Base-by-base conservation (phyloP, 2,113 vertebrate genomes). In the Apaloderma vittatum region DNA sequence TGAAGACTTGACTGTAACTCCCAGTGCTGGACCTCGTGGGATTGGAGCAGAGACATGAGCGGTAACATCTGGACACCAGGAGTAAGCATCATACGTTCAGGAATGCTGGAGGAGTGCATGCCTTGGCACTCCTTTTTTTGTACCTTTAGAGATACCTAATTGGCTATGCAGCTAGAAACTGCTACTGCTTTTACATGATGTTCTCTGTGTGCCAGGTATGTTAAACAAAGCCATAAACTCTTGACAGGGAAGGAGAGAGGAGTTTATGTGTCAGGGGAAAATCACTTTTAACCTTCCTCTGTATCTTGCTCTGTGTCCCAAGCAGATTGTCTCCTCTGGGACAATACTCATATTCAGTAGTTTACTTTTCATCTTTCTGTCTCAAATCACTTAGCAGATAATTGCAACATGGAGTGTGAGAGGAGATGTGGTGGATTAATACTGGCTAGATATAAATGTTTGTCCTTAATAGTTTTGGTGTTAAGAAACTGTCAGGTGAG, bases 21-120 rank as follows among this genome's bases (percentile, higher is more conserved):
- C 65, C 76, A 87, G 83, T 2, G 9, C 48, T 72, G 83, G 70
- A 87, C 80, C 91, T 94, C 1, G 0, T 94, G 88, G 70, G 92
- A 84, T 82, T 71, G 52, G 21, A 88, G 65, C 2, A 1, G 78
- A 88, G 68, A 83, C 1, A 0, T 63, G n/a, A 94, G 65, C 0
- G 0, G 86, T 37, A 96, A 93, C 92, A 93, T 95, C 92, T 97
- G 95, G 91, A 94, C 68, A 84, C 24, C 61, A 75, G 19, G 83
- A 97, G 45, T 26, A 57, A 93, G 49, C 90, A 88, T 95, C 93
- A 96, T 95, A 83, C 88, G 68, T 86, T 78, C 88, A 92, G 96
- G 96, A 97, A 95, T 97, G 94, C 90, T 84, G 95, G 49, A 27
- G 85, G 92, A 84, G 95, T 59, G 29, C 78, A n/a, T 65, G 90